Evolutionary conservation across 2,797 vertebrate species (phyloP), one percentile per base, ranked within the genome.

Genomic region (Syndactyla subalaris): DNA sequence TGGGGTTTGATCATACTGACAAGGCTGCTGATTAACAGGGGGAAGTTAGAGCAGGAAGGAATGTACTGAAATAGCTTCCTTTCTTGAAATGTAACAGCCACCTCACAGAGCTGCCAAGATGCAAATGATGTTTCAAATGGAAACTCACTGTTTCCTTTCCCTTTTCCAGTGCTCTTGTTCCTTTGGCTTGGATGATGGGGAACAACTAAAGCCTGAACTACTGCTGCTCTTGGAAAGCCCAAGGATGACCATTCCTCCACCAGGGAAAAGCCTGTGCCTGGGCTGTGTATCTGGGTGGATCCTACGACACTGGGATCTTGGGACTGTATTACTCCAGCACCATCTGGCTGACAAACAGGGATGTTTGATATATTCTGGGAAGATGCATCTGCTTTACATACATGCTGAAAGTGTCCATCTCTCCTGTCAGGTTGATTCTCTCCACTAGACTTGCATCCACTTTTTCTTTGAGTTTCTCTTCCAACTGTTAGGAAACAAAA

Each of bases 351-450:
- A 92, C 90, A 90, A 68, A 89, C 23, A 13, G 62, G 77, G 75
- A 66, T 48, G 79, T 61, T 30, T 61, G 92, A 30, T 2, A 27
- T 1, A 26, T 1, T 30, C 12, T 65, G 91, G 67, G 73, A 87
- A 43, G 7, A 48, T 7, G 14, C 6, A 58, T 7, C 51, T 54
- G 75, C 68, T 48, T 63, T 91, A 98, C 99, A 11, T 98, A 99
- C 99, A 99, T 99, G 99, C 99, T 99, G 97, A 99, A 99, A 1
- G 99, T 99, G 95, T 99, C 99, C 98, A 99, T 99, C 98, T 99
- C 99, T 78, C 99, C 99, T 1, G 98, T 99, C 97, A 99, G 98
- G 95, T 99, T 99, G 94, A 99, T 99, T 95, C 99, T 98, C 92
- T 99, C 99, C 88, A 97, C 96, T 21, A 99, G 98, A 79, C 98